Percentiles rank a stretch among this genome's conserved stretches.
These are phyloP conservation scores for Oreotrochilus melanogaster DNA, from an alignment of 2,113 vertebrate genomes.

Conservation along the genomic window DNA sequence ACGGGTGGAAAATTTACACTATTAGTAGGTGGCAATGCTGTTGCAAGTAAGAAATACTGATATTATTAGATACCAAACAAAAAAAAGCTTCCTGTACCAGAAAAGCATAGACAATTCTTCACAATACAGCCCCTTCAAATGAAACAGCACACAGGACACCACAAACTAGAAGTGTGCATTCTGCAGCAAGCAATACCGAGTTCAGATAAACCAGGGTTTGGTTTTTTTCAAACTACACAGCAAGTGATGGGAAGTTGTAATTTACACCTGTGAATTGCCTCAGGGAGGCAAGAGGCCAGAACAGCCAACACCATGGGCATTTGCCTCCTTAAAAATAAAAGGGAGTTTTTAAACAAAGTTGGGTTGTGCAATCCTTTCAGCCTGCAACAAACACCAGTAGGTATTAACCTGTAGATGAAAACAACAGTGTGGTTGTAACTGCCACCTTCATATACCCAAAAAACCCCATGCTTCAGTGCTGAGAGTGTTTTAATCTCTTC, in stretches of 20 bases:
- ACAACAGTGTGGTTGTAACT: accelerated
- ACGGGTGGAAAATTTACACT: background rate
- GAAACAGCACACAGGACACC: background rate
- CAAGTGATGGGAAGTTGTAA: background rate
- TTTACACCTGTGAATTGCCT: background rate
- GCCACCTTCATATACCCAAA: background rate
- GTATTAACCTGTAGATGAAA: background rate
- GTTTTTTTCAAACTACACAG: background rate
- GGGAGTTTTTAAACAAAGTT: conserved; percentile 8
- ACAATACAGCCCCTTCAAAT: background rate
- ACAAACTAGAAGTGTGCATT: background rate
- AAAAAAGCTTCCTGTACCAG: background rate
- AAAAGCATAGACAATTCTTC: background rate
- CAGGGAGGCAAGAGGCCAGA: background rate
- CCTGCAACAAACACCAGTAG: background rate
- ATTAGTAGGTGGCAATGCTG: background rate
- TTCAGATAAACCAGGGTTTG: background rate
- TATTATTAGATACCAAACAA: background rate
- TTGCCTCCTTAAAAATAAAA: background rate
- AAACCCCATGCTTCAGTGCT: background rate
- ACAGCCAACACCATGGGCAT: background rate
- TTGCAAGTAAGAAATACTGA: background rate
- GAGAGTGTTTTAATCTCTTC: background rate
- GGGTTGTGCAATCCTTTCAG: background rate
- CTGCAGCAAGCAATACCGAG: background rate